Conservation (phyloP, 1,140 invertebrate species). For the Brachionus sp. region DNA sequence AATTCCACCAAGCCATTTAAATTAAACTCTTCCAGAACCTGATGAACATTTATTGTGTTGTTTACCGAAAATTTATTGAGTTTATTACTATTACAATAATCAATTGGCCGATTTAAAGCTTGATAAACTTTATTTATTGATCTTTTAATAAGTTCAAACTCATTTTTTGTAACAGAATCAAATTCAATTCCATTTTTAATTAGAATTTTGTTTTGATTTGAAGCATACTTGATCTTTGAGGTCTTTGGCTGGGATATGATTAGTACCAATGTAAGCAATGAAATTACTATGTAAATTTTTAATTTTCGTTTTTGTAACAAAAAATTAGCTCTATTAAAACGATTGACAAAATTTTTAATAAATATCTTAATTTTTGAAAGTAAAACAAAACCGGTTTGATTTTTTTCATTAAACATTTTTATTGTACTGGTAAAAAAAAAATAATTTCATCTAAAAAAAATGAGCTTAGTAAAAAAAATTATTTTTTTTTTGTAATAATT, state of each 20-base stretch:
- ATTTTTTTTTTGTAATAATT: background rate
- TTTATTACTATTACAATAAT: background rate
- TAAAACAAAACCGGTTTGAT: background rate
- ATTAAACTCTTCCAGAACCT: background rate
- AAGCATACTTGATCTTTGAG: background rate
- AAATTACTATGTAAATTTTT: background rate
- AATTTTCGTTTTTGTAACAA: background rate
- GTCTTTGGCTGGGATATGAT: background rate
- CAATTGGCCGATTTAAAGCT: background rate
- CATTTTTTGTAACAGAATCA: background rate
- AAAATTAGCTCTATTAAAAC: background rate
- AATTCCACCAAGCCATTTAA: background rate
- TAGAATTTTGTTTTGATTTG: background rate
- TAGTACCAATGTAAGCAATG: background rate
- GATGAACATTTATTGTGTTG: background rate
- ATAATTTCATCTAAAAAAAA: background rate
- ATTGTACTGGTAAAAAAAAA: background rate
- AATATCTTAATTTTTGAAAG: background rate
- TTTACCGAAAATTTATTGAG: background rate
- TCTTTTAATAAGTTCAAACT: background rate
- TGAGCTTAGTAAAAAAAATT: background rate
- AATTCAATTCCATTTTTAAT: background rate
- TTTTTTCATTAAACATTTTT: background rate
- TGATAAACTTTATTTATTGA: background rate
- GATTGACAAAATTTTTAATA: background rate